These are phyloP conservation scores for Sphaerophoria taeniata DNA, from an alignment of 2,888 invertebrate species.

Conservation along the genomic window DNA sequence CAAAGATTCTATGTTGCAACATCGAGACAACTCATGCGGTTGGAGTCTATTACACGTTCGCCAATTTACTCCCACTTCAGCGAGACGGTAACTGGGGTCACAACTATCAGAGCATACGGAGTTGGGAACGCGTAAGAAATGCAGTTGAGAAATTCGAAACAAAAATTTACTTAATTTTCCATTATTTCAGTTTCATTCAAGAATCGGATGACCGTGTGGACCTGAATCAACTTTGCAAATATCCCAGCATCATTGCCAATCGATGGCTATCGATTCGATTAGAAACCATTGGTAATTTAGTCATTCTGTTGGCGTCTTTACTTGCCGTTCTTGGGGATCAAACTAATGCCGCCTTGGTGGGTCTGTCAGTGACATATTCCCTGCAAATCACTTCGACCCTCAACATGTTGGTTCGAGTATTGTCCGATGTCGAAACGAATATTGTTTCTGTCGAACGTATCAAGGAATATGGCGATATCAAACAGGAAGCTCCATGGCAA, in stretches of 20 bases:
- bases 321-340: slow-evolving; percentile 94
- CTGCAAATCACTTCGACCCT: slow-evolving; percentile 96
- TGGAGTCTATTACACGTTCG: slow-evolving; percentile 96
- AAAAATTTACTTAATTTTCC: not conserved
- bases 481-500: slow-evolving; percentile 93
- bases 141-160: not conserved
- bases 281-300: slow-evolving; percentile 97
- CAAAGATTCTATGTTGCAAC: slow-evolving; percentile 97
- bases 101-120: slow-evolving; percentile 93
- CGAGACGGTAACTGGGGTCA: slow-evolving; percentile 94
- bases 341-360: slow-evolving; percentile 90
- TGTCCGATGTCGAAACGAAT: slow-evolving; percentile 98
- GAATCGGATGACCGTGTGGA: slow-evolving; percentile 96
- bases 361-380: slow-evolving; percentile 94
- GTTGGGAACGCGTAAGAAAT: slow-evolving; percentile 84
- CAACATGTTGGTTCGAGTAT: slow-evolving; percentile 98
- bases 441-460: slow-evolving; percentile 98
- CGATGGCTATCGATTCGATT: slow-evolving; percentile 97
- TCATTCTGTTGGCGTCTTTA: slow-evolving; percentile 96
- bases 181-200: slow-evolving; percentile 87
- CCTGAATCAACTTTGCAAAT: slow-evolving; percentile 95
- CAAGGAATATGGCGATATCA: slow-evolving; percentile 95
- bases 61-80: slow-evolving; percentile 99
- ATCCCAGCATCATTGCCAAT: slow-evolving; percentile 96
- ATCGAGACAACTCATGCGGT: slow-evolving; percentile 95